Evolutionary conservation across 2,113 vertebrate species (phyloP), one percentile per base, ranked within the genome.

Genomic region (Progne subis): DNA sequence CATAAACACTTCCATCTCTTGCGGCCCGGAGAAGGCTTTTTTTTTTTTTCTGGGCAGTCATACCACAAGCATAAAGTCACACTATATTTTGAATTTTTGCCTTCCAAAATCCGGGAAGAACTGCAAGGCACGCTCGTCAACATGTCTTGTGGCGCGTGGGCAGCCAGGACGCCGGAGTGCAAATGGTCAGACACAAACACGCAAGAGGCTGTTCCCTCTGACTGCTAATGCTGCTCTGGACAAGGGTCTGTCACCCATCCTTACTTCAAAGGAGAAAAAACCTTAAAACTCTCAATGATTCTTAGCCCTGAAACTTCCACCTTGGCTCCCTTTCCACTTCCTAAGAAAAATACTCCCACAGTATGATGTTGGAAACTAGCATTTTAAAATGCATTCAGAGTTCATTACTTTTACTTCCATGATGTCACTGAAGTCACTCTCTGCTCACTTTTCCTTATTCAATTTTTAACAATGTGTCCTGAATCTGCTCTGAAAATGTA

Each of bases 1-100:
- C 82, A 83, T 55, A 78, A 95, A 93, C 88, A 59, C 92, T 86
- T 70, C 92, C 86, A 90, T 92, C 94, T 75, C 72, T n/a, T 71
- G 72, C 4, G 24, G 86, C 26, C 52, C 7, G 2, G 83, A 88
- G 80, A 47, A 68, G 44, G 46, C 56, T 1, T 21, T 55, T 59
- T 19, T 20, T 63, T 69, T 74, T 41, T 44, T 75, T 63, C 82
- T 56, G 88, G 83, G 65, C 52, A 86, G 47, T 75, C 94, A 84
- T 86, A 86, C 83, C 92, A 86, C 52, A 59, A 49, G 91, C 72
- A 84, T 83, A 59, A 81, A 86, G 83, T 92, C 95, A 94, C 17
- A 4, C 34, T 52, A 23, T 81, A 71, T 67, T 91, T 92, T 78
- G 44, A 83, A 81, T 64, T 44, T 25, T 19, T 64, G 94, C 68